Percentiles rank a stretch among this genome's conserved stretches.
phyloP scores from a whole-genome alignment of 2,113 vertebrate species.

The Pandion haliaetus region DNA sequence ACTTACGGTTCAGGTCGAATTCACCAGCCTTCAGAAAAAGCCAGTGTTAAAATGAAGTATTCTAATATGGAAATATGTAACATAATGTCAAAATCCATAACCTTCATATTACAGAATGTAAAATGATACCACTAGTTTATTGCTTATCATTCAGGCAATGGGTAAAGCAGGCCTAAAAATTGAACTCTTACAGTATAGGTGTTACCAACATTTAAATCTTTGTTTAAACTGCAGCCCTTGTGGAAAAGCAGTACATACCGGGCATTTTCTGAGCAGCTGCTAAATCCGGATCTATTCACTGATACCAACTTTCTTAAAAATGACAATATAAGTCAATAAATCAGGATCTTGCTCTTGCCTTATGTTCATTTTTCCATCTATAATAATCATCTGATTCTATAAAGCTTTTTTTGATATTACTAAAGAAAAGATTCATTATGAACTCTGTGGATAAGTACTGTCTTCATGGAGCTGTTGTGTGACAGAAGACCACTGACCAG shows the following conservation, averaged over 20 bases:
- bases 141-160: background rate
- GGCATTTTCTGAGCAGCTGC: constrained; percentile 33
- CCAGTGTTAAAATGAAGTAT: background rate
- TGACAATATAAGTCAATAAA: background rate
- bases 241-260: background rate
- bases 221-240: background rate
- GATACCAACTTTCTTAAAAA: background rate
- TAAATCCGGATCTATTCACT: background rate
- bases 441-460: background rate
- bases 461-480: background rate
- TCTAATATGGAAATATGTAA: background rate
- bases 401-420: background rate
- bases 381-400: background rate
- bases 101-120: background rate
- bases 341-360: background rate
- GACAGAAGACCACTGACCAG: background rate
- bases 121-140: background rate
- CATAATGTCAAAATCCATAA: background rate
- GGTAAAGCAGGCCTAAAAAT: background rate
- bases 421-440: background rate
- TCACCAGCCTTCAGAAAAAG: background rate
- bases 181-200: background rate
- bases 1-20: background rate
- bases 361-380: background rate
- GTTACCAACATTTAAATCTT: background rate